Evolutionary conservation across 2,797 vertebrate species (phyloP), one percentile per base, ranked within the genome.

Genomic region (Pteropus rufus): DNA sequence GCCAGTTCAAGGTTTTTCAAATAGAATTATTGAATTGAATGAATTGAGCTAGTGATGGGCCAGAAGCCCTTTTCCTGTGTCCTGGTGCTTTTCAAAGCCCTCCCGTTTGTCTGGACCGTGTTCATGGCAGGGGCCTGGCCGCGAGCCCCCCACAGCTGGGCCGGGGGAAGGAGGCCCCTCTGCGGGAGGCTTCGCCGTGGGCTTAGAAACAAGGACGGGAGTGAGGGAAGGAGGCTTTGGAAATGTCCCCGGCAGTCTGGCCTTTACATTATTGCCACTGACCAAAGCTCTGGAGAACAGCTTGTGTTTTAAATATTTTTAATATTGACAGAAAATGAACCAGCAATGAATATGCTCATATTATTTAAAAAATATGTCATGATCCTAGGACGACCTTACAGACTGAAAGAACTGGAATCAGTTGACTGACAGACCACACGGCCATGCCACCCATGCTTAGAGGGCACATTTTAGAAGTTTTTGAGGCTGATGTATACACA

Each of bases 361-460:
- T 39, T 44, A n/a, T 65, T 91, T 64, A 3, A 15, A 56, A 75
- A 56, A 6, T 10, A 7, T 0, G 24, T 9, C 87, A 1, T 7
- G 70, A 49, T 19, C 69, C 49, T 29, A 10, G 67, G 34, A 60
- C 36, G n/a, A 8, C 2, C 56, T 26, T 39, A 64, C n/a, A 49
- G 1, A 14, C 12, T 1, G 10, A 2, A 12, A 18, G 36, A 5
- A 8, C 49, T 34, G 15, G 44, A 52, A 29, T 44, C 84, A 18
- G n/a, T 0, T 16, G 73, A 5, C 24, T 1, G 69, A 39, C 10
- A 24, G 39, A 1, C 69, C 0, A 7, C 15, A 0, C 21, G 3
- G 26, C 36, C 23, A 36, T 1, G 4, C 36, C 44, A 10, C 44
- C 44, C 34, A 10, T 0, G 24, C 3, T 19, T 14, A n/a, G 36